phyloP scores from a whole-genome alignment of 2,797 vertebrate species.

The Melanotaenia nigrans region DNA sequence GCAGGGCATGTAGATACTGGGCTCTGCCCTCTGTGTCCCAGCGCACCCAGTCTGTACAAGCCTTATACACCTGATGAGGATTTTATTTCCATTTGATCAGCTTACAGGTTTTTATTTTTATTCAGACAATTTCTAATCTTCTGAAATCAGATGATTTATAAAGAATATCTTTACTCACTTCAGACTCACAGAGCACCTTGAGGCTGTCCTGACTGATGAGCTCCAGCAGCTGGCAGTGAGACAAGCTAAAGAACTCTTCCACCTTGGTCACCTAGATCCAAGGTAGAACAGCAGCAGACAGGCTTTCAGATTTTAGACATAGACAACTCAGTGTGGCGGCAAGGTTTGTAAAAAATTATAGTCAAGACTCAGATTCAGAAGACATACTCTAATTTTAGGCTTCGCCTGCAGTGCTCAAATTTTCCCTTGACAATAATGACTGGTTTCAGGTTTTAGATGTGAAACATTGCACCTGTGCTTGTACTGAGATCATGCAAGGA shows the following conservation, averaged over 20 bases:
- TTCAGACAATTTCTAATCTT: neutral
- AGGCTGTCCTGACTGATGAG: slow-evolving; percentile 88
- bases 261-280: slow-evolving; percentile 85
- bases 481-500: neutral
- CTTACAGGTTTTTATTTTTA: neutral
- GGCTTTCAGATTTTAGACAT: neutral
- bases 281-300: neutral
- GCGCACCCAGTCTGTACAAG: slow-evolving; percentile 87
- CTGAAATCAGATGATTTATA: neutral
- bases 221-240: slow-evolving; percentile 88
- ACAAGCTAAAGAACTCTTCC: slow-evolving; percentile 87
- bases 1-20: slow-evolving; percentile 86
- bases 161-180: slow-evolving; percentile 63
- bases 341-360: no score
- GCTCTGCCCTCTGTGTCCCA: slow-evolving; percentile 84
- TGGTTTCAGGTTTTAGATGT: neutral
- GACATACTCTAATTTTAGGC: neutral
- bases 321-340: neutral
- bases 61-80: slow-evolving; percentile 83
- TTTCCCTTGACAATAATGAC: neutral
- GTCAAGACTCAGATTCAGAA: no score
- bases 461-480: slow-evolving; percentile 8
- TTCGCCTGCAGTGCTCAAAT: neutral
- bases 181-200: slow-evolving; percentile 88
- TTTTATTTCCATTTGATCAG: neutral